Base-by-base conservation (phyloP, 2,113 vertebrate species). In the Murina feae region DNA sequence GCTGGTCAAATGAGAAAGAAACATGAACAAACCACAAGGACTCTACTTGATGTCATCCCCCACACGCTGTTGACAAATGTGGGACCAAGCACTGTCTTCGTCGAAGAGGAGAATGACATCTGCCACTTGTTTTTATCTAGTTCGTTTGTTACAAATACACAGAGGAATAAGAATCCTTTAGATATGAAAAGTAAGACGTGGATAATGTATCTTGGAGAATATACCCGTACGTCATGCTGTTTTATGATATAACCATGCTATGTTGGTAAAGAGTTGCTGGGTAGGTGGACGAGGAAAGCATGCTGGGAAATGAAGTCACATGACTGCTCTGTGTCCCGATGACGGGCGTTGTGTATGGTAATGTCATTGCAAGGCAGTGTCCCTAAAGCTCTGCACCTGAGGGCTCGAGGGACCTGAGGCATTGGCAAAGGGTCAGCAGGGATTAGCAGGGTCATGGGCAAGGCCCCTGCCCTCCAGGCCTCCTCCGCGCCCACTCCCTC, bases 401-500 rank as follows among this genome's bases (percentile, higher is more conserved):
- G 37, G 25, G 18, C 25, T 72, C 35, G 32, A 23, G 28, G 80
- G 35, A n/a, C 23, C n/a, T 16, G 58, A 20, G 1, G 13, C 35
- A 0, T 7, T 17, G 63, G 49, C 35, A 10, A 9, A 58, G n/a
- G 11, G 13, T 0, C 23, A 66, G 86, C 20, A 37, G 10, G 16
- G 2, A n/a, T 51, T 14, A 0, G 25, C 30, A 44, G 69, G 32
- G 25, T 42, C 14, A 3, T 2, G 13, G 1, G 9, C 2, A 30
- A 11, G 37, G 25, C 10, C 16, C 9, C 2, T 39, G 5, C 37
- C 0, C 2, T 2, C 7, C 23, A 1, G 60, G 28, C 14, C 16
- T 39, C 25, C 20, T 0, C 28, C 11, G 30, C 0, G 0, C 5
- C 9, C 5, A 1, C 2, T 30, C 8, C 6, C 8, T 17, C 6